Evolutionary conservation across 2,113 vertebrate genomes (phyloP), one percentile per base, ranked within the genome.

Genomic region (Paratilapia polleni): DNA sequence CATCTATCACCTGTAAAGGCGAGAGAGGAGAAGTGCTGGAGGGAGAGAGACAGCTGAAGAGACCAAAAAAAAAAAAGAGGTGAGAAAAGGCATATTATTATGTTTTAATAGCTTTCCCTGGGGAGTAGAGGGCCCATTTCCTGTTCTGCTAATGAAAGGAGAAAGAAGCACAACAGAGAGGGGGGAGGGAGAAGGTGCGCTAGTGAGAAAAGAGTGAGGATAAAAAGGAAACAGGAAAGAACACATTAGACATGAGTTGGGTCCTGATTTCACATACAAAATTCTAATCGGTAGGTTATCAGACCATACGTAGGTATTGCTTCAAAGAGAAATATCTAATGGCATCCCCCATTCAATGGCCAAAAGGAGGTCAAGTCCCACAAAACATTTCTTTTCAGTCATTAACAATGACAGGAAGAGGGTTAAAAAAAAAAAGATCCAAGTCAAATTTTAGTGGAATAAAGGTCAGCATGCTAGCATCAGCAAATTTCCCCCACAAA

Each of bases 21-120:
- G 89, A 58, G 81, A 47, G 17, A 28, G 22, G 68, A 54, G 26
- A 75, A 73, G 59, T 6, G 82, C 75, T 59, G 41, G 22, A 64
- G 49, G 68, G 26, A 76, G 77, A 47, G 41, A 61, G 58, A 22
- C 56, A 13, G 70, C 59, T 26, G 47, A 81, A 34, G 52, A 56
- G 63, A 79, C 36, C 14, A 5, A 49, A 28, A 49, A n/a, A 7
- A 36, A 62, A 26, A 73, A 68, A 62, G 34, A 79, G 66, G 47
- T 31, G 56, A 58, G 81, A 70, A 38, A 81, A 90, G 80, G 63
- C 77, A 57, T 63, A 75, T 89, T 80, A 85, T 87, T 85, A 77
- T 82, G 54, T 85, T 91, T 91, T 81, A 86, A 91, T 88, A 73
- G 82, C 78, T 83, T 83, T 87, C 82, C 85, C 80, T 1, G 52